A percentile compares a stretch with the other conserved stretches of the same genome.
These are phyloP conservation scores for Amniataba percoides DNA, from an alignment of 2,797 vertebrate species.

Conservation along the genomic window DNA sequence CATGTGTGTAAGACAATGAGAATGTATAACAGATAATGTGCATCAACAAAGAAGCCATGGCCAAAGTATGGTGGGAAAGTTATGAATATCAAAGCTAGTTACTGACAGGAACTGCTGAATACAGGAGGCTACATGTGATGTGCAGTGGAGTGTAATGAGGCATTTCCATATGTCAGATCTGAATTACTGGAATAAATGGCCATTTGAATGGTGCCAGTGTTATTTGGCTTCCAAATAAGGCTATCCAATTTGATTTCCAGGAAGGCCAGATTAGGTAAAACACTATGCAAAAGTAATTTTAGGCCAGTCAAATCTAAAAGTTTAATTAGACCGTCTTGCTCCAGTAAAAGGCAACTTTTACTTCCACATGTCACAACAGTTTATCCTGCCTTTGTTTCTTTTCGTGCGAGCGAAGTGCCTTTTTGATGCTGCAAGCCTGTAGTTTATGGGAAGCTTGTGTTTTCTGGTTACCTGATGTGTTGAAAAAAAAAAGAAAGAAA, in stretches of 20 bases:
- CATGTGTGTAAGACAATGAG: background rate
- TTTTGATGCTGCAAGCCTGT: constrained; percentile 37
- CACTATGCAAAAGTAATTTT: background rate
- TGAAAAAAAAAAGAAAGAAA: background rate
- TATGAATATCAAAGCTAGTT: constrained; percentile 17
- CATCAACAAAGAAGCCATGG: background rate
- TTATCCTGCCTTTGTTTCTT: constrained; percentile 6
- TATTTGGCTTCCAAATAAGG: constrained; percentile 63
- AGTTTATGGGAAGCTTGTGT: constrained; percentile 70
- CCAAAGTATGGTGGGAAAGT: background rate
- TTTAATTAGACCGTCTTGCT: background rate
- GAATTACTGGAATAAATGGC: constrained; percentile 66
- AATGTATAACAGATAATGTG: background rate
- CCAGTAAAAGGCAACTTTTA: background rate
- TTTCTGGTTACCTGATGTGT: constrained; percentile 67
- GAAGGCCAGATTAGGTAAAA: constrained; percentile 42
- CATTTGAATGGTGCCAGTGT: constrained; percentile 61
- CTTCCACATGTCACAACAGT: background rate
- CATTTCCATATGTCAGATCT: constrained; percentile 60
- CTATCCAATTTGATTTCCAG: constrained; percentile 55
- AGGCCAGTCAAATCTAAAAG: constrained; percentile 22
- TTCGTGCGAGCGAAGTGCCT: constrained; percentile 25
- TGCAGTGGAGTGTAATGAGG: constrained; percentile 31
- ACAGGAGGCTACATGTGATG: background rate
- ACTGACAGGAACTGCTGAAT: constrained; percentile 39